Evolutionary conservation across 2,113 vertebrate genomes (phyloP), one percentile per base, ranked within the genome.

Genomic region (Grammomys dolichurus): DNA sequence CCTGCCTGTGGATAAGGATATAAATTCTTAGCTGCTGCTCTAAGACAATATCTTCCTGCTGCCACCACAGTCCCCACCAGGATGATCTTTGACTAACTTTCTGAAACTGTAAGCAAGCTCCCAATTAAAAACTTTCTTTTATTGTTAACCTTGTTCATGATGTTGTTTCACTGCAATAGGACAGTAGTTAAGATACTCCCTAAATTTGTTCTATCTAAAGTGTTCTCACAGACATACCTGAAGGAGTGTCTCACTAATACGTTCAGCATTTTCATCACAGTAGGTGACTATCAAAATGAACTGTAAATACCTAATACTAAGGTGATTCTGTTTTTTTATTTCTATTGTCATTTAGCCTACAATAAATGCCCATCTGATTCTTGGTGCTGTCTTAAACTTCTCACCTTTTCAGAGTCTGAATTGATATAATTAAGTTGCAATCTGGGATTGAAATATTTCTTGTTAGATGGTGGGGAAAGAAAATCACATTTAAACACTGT

Each of bases 1-100:
- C 6, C 24, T 14, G 7, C 2, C 0, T 80, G 31, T 20, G 7
- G 1, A 19, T 5, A 19, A 54, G 48, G 7, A 51, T 54, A 5
- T 51, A 33, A 51, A 1, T 24, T 78, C 46, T 51, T 78, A 51
- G 6, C 46, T 51, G 17, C 14, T 51, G 26, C 28, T 77, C 16
- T 12, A 48, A 48, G 26, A 13, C 3, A 51, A 78, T 33, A 28
- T 17, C 7, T 78, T 14, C 8, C 48, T 54, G 31, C 7, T 54
- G 28, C 17, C 16, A 54, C 16, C 48, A 54, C 28, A 78, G 48
- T 36, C 48, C 31, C 16, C 28, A 80, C 16, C 8, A 36, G 5
- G 31, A 31, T 54, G 48, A 31, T 20, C 1, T 36, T 54, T 1
- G 4, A 33, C 48, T 36, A 54, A 54, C 77, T 8, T 31, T 36